Evolutionary conservation across 2,797 vertebrate genomes (phyloP).

Genomic region (Danio albolineatus): DNA sequence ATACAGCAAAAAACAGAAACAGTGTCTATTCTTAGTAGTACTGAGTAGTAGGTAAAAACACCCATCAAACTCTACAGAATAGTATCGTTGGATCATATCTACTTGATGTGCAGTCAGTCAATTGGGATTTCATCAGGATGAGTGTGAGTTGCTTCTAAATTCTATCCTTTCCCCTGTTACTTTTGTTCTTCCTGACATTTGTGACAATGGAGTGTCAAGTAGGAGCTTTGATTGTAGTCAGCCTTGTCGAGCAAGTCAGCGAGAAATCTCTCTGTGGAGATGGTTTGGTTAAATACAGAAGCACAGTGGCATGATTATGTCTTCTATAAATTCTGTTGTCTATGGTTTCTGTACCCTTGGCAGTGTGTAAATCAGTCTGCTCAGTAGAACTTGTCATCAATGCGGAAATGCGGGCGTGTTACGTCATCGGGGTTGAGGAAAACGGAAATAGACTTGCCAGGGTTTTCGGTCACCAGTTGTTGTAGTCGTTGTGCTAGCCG

Average conservation of each 20-base stretch:
- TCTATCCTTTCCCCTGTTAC: neutral
- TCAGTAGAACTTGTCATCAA: conserved; percentile 87
- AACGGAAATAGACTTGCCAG: conserved; percentile 85
- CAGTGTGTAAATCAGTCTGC: neutral
- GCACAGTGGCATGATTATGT: neutral
- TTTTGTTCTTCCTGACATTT: conserved; percentile 22
- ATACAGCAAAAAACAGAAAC: conserved; percentile 43
- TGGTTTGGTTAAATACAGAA: conserved; percentile 43
- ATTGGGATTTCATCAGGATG: neutral
- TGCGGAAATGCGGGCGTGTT: conserved; percentile 84
- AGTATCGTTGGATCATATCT: neutral
- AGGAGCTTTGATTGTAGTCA: conserved; percentile 29
- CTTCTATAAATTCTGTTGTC: conserved; percentile 19
- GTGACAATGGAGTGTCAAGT: neutral
- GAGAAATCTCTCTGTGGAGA: too few relatives aligned
- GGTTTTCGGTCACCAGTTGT: conserved; percentile 85
- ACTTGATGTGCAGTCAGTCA: neutral
- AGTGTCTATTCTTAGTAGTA: conserved; percentile 57
- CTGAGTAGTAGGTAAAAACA: neutral
- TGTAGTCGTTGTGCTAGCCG: conserved; percentile 81
- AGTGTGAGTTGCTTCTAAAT: neutral
- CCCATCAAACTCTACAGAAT: neutral
- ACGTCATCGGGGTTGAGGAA: conserved; percentile 87
- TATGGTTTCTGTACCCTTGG: neutral
- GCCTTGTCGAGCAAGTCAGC: neutral